Evolutionary conservation across 2,888 invertebrate genomes (phyloP).

Genomic region (Gnatocerus cornutus): DNA sequence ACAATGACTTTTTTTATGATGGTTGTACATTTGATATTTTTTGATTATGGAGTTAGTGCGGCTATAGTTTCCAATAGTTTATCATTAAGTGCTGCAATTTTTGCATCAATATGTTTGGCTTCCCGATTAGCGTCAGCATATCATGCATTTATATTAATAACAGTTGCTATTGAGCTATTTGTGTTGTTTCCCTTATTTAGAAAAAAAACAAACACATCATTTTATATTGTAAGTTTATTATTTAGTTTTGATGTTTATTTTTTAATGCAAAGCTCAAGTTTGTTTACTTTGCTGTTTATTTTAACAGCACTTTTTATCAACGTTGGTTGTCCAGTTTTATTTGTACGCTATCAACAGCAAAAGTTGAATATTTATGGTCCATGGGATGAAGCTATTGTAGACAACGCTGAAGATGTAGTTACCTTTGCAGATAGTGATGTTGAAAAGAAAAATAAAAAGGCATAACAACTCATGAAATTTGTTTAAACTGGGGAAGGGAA

Average conservation of each 20-base stretch:
- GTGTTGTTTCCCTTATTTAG: conserved; percentile 90
- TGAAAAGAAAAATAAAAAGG: not conserved
- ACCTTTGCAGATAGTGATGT: not conserved
- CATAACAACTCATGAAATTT: not conserved
- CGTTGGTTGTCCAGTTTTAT: conserved; percentile 83
- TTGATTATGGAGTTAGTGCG: conserved; percentile 91
- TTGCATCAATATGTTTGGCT: conserved; percentile 95
- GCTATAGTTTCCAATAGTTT: conserved; percentile 93
- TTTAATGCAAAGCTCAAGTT: conserved; percentile 75
- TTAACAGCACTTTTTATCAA: conserved; percentile 78
- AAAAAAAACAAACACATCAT: conserved; percentile 74
- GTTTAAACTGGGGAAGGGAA: not conserved
- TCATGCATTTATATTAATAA: conserved; percentile 92
- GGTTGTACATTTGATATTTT: conserved; percentile 90
- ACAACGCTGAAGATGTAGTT: conserved; percentile 74
- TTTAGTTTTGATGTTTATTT: conserved; percentile 72
- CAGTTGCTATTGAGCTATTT: conserved; percentile 90
- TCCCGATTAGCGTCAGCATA: conserved; percentile 90
- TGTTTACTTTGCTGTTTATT: conserved; percentile 77
- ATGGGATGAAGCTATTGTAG: conserved; percentile 95
- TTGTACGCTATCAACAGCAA: conserved; percentile 83
- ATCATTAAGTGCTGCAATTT: conserved; percentile 95
- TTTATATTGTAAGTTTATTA: conserved; percentile 74
- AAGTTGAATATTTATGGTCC: conserved; percentile 97
- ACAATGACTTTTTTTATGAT: conserved; percentile 93